A percentile compares a stretch with the other conserved stretches of the same genome.
Evolutionary conservation across 1,140 invertebrate genomes (phyloP).

Genomic region (Physella acuta): DNA sequence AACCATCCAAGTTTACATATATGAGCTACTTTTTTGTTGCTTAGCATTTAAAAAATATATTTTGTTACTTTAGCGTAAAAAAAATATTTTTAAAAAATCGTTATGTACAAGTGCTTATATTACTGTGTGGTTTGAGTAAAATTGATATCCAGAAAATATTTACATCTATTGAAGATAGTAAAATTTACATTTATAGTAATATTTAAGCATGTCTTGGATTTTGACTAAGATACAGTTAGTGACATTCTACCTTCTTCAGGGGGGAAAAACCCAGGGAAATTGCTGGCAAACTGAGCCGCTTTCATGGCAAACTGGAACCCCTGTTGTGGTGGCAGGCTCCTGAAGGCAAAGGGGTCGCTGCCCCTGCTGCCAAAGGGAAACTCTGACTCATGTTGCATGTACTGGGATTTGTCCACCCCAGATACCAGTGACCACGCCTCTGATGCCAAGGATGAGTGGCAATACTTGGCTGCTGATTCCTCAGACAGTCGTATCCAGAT

Average conservation of each 20-base stretch:
- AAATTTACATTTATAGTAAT: too few relatives aligned
- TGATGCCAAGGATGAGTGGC: constrained; percentile 66
- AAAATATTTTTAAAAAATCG: too few relatives aligned
- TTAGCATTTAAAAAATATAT: too few relatives aligned
- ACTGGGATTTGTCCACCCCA: constrained; percentile 70
- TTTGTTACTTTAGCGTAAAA: too few relatives aligned
- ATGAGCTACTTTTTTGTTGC: too few relatives aligned
- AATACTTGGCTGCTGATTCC: constrained; percentile 69
- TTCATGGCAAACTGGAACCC: constrained; percentile 67
- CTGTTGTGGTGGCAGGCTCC: constrained; percentile 48
- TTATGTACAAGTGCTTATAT: too few relatives aligned
- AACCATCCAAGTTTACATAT: too few relatives aligned
- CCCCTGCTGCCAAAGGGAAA: constrained; percentile 37
- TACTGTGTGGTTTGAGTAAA: too few relatives aligned
- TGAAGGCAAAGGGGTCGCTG: constrained; percentile 52
- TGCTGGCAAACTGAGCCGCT: constrained; percentile 27
- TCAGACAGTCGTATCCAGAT: constrained; percentile 87
- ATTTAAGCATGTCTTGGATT: too few relatives aligned
- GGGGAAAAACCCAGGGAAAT: constrained; percentile 27
- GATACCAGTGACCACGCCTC: constrained; percentile 79
- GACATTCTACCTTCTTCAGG: constrained; percentile 10
- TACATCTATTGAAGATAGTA: too few relatives aligned
- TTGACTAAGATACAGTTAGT: too few relatives aligned
- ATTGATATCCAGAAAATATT: too few relatives aligned
- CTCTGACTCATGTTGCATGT: constrained; percentile 68